Conservation (phyloP, 2,797 vertebrate species). For the Ispidina picta region DNA sequence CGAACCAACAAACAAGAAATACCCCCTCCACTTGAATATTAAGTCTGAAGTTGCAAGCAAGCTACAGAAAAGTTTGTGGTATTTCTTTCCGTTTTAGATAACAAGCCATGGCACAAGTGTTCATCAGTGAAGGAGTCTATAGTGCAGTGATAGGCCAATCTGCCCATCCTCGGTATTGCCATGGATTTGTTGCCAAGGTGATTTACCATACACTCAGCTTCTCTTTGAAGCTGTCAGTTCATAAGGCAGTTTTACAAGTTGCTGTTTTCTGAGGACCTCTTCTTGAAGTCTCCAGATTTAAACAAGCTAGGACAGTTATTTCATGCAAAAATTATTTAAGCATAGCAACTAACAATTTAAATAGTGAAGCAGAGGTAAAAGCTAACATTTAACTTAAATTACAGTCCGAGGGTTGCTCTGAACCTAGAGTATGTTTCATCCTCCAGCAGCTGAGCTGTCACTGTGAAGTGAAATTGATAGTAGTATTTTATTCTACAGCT, state of each 20-base stretch:
- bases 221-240: neutral
- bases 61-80: neutral
- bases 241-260: conserved; percentile 4
- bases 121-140: neutral
- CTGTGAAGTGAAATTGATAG: conserved; percentile 75
- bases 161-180: neutral
- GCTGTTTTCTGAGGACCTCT: neutral
- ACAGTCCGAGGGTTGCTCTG: neutral
- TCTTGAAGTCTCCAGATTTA: neutral
- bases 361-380: neutral
- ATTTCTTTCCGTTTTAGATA: neutral
- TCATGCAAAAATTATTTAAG: neutral
- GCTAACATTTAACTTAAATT: neutral
- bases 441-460: conserved; percentile 67
- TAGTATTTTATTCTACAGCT: conserved; percentile 75
- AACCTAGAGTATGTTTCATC: conserved; percentile 42
- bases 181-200: conserved; percentile 55
- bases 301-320: neutral
- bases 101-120: neutral
- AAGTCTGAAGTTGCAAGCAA: neutral
- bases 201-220: conserved; percentile 29
- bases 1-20: neutral
- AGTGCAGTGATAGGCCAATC: neutral
- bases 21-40: neutral
- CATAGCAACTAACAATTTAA: neutral